Evolutionary conservation across 2,888 invertebrate species (phyloP), one percentile per base, ranked within the genome.

Genomic region (Epistrophe grossulariae): DNA sequence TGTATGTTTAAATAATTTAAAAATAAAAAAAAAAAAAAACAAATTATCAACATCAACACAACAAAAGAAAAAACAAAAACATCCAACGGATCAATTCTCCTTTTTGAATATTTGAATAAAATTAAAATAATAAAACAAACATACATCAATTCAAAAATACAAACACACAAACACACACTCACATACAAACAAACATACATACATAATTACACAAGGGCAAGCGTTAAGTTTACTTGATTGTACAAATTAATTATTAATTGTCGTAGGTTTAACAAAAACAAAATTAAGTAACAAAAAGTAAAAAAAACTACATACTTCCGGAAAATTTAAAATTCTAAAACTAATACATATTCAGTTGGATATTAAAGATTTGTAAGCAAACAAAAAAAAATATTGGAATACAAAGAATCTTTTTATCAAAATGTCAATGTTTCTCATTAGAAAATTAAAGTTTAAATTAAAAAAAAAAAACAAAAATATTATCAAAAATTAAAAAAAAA

Each of bases 231-330:
- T 76, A 79, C 87, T 83, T 83, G 87, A 87, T 83, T 87, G 82
- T 87, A 87, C 85, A 85, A 85, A 85, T 79, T 87, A 83, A 83
- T 87, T 83, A 83, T 83, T 83, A 87, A 87, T 72, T 87, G 87
- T 83, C 79, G 83, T 87, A 83, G 82, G 64, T 76, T 87, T 60
- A 76, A 82, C 40, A 57, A 64, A n/a, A 83, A 40, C 3, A 55
- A 43, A 24, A 9, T 43, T 1, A 24, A n/a, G n/a, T 35, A 59
- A 59, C 59, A 60, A 48, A 74, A 2, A 45, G 15, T 43, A 71
- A 74, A 64, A 80, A 59, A 45, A 48, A 70, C 70, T 13, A 70
- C 35, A 35, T 35, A 35, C 83, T 87, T 83, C 87, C 83, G 82
- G 68, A 83, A 78, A 72, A 57, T 81, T 79, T 19, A 24, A 62